A percentile compares a stretch with the other conserved stretches of the same genome.
These are phyloP conservation scores for Acipenser transmontanus DNA, from an alignment of 2,797 vertebrate species.

Conservation along the genomic window DNA sequence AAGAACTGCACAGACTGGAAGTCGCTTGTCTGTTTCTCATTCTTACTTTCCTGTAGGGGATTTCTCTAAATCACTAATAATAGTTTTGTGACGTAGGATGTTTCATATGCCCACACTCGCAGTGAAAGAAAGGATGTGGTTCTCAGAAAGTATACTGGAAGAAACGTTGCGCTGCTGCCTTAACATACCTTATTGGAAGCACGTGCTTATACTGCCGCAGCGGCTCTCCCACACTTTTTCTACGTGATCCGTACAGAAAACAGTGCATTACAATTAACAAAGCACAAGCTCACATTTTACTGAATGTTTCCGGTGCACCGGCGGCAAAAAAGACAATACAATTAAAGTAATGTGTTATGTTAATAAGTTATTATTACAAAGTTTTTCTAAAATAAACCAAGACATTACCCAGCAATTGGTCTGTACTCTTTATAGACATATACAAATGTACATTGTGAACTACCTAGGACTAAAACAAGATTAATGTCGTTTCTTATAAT, in stretches of 20 bases:
- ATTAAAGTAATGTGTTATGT: background rate
- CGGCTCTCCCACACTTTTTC: background rate
- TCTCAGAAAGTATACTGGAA: background rate
- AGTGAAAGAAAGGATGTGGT: slow-evolving; percentile 24
- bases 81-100: slow-evolving; percentile 16
- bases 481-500: no score
- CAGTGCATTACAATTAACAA: background rate
- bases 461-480: no score
- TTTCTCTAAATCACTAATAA: slow-evolving; percentile 59
- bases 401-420: no score
- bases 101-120: slow-evolving; percentile 46
- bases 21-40: slow-evolving; percentile 24
- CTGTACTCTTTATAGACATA: no score
- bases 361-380: no score
- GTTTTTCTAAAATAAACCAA: no score
- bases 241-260: background rate
- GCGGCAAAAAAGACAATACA: background rate
- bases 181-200: background rate
- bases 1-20: background rate
- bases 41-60: slow-evolving; percentile 44
- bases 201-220: background rate
- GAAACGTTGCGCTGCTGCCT: background rate
- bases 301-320: background rate
- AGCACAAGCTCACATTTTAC: background rate
- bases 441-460: no score